Percentiles rank a stretch among this genome's conserved stretches.
Evolutionary conservation across 2,888 invertebrate genomes (phyloP).

Genomic region (Sisyra nigra): DNA sequence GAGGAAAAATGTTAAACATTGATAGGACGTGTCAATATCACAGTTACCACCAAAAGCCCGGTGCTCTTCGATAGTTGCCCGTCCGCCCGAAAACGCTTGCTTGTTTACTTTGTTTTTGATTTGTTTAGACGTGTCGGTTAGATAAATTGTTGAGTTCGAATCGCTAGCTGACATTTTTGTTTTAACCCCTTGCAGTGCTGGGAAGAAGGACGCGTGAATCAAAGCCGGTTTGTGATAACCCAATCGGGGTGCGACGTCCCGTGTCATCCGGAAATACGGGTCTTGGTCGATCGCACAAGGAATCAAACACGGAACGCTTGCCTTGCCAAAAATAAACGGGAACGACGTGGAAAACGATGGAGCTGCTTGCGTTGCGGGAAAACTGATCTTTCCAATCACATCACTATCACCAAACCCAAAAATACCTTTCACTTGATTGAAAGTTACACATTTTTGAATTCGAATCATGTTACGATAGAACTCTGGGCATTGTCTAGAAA

Average conservation of each 20-base stretch:
- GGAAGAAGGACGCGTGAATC: conserved; percentile 55
- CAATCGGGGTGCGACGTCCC: conserved; percentile 91
- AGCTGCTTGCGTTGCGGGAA: conserved; percentile 93
- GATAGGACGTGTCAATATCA: conserved; percentile 87
- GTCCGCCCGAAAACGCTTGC: conserved; percentile 97
- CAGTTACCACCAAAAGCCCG: conserved; percentile 83
- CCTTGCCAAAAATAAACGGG: conserved; percentile 74
- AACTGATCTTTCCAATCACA: conserved; percentile 90
- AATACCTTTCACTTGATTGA: conserved; percentile 94
- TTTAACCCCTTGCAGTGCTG: conserved; percentile 81
- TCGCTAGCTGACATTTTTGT: conserved; percentile 99
- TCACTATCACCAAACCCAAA: conserved; percentile 96
- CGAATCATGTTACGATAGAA: conserved; percentile 88
- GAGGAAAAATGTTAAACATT: conserved; percentile 86
- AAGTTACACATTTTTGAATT: conserved; percentile 89
- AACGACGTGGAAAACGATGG: conserved; percentile 83
- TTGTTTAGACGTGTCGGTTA: conserved; percentile 91
- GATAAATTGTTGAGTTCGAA: conserved; percentile 78
- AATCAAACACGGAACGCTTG: conserved; percentile 69
- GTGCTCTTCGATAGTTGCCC: conserved; percentile 86
- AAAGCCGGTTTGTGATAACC: conserved; percentile 71
- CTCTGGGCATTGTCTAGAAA: conserved; percentile 60
- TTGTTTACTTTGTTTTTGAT: conserved; percentile 94
- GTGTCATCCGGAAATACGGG: conserved; percentile 97
- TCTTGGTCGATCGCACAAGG: conserved; percentile 99